A percentile compares a stretch with the other conserved stretches of the same genome.
Evolutionary conservation across 1,140 invertebrate species (phyloP).

Genomic region (Drosophila dunni): DNA sequence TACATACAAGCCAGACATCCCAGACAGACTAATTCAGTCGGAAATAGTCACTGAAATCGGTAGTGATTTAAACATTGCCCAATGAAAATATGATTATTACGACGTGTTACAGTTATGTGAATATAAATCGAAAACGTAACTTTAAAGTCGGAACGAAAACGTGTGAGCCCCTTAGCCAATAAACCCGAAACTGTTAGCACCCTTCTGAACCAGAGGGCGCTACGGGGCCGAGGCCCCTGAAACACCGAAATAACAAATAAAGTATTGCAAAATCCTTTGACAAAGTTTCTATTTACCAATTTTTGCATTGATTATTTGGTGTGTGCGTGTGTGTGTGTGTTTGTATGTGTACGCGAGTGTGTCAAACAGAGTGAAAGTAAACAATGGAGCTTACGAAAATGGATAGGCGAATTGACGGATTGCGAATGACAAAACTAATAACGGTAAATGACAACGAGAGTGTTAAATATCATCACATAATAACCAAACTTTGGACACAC

Average conservation of each 20-base stretch:
- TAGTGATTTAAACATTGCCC: conserved; percentile 21
- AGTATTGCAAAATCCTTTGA: conserved; percentile 42
- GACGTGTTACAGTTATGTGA: conserved; percentile 23
- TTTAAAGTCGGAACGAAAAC: neutral
- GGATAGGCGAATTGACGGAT: conserved; percentile 47
- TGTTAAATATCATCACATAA: conserved; percentile 36
- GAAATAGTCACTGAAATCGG: conserved; percentile 44
- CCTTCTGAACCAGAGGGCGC: neutral
- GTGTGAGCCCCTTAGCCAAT: conserved; percentile 12
- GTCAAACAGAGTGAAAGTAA: conserved; percentile 67
- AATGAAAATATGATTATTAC: conserved; percentile 59
- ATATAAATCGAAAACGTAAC: conserved; percentile 1
- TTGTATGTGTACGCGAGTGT: conserved; percentile 35
- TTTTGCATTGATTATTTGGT: conserved; percentile 19
- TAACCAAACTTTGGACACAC: conserved; percentile 3
- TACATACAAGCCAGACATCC: conserved; percentile 35
- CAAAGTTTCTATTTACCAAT: conserved; percentile 16
- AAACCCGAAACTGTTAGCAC: conserved; percentile 1
- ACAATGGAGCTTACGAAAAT: conserved; percentile 64
- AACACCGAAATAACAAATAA: conserved; percentile 11
- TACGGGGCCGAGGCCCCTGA: conserved; percentile 23
- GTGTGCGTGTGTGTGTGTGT: conserved; percentile 10
- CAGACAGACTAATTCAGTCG: conserved; percentile 7
- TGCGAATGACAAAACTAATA: conserved; percentile 61
- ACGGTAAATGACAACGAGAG: conserved; percentile 56